phyloP scores from a whole-genome alignment of 1,140 invertebrate species.

The Cepaea nemoralis region DNA sequence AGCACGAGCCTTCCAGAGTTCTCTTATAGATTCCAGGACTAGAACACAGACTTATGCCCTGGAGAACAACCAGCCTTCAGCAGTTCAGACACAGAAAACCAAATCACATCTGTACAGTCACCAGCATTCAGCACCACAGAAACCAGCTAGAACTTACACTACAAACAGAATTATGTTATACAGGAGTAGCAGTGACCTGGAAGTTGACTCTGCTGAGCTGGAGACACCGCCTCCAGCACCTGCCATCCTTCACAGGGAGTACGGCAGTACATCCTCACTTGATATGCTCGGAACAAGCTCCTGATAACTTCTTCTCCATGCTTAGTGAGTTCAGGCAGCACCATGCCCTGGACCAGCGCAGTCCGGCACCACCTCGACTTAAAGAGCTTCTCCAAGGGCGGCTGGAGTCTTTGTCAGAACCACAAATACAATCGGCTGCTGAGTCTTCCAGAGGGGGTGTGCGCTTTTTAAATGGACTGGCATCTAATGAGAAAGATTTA shows the following conservation, averaged over 20 bases:
- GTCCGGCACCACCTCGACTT: slow-evolving; percentile 74
- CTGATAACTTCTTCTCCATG: slow-evolving; percentile 74
- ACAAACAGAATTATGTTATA: slow-evolving; percentile 68
- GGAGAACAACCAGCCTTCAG: slow-evolving; percentile 38
- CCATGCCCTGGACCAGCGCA: slow-evolving; percentile 76
- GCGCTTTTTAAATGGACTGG: slow-evolving; percentile 68
- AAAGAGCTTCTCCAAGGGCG: slow-evolving; percentile 76
- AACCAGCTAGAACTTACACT: slow-evolving; percentile 47
- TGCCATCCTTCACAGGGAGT: slow-evolving; percentile 72
- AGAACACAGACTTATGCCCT: slow-evolving; percentile 43
- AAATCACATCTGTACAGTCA: slow-evolving; percentile 29
- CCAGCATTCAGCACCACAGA: slow-evolving; percentile 25
- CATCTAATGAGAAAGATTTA: slow-evolving; percentile 60
- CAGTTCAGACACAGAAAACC: slow-evolving; percentile 18
- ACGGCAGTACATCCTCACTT: slow-evolving; percentile 79
- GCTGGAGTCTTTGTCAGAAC: slow-evolving; percentile 30
- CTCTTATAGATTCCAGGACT: slow-evolving; percentile 35
- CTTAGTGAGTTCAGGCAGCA: slow-evolving; percentile 27
- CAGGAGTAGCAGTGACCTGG: slow-evolving; percentile 80
- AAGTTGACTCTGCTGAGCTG: slow-evolving; percentile 75
- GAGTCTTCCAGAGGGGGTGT: slow-evolving; percentile 25
- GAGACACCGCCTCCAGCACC: slow-evolving; percentile 57
- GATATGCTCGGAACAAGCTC: slow-evolving; percentile 77
- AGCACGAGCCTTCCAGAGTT: slow-evolving; percentile 46
- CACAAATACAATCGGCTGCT: slow-evolving; percentile 30